Evolutionary conservation across 64 coral and sea anemone species (phyloP).

Genomic region (Acropora tenuis): DNA sequence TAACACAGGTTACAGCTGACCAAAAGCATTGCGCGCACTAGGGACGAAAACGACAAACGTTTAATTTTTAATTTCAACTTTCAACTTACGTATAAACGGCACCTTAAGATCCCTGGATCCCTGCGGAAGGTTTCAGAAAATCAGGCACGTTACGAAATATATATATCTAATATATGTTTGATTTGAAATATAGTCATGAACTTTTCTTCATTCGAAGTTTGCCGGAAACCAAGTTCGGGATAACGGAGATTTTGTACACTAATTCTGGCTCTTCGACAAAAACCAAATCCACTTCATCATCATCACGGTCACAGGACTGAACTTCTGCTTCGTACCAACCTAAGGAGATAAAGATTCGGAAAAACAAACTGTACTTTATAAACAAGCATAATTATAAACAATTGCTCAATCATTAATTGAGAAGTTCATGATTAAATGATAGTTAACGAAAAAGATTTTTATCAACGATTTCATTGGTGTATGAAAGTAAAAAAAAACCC

Average conservation of each 20-base stretch:
- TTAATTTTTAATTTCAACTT: too few relatives aligned
- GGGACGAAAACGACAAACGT: too few relatives aligned
- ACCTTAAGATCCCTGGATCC: not conserved
- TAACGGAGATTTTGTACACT: not conserved
- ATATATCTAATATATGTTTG: not conserved
- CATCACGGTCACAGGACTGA: not conserved
- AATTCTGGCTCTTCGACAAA: conserved; percentile 10
- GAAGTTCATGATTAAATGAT: too few relatives aligned
- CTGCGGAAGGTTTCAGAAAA: not conserved
- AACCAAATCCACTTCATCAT: conserved; percentile 35
- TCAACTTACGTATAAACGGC: too few relatives aligned
- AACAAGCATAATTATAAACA: too few relatives aligned
- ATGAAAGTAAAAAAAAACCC: too few relatives aligned
- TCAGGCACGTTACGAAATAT: not conserved
- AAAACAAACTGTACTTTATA: too few relatives aligned
- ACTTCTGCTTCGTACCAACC: conserved; percentile 32
- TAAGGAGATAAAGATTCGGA: not conserved
- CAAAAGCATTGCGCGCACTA: too few relatives aligned
- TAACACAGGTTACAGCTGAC: too few relatives aligned
- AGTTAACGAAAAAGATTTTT: too few relatives aligned
- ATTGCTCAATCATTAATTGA: too few relatives aligned
- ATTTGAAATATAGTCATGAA: not conserved
- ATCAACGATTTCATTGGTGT: too few relatives aligned
- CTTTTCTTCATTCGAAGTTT: not conserved
- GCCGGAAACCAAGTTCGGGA: not conserved